Conservation (phyloP, 2,797 vertebrate species). For the Hypotaenidia philippensis region DNA sequence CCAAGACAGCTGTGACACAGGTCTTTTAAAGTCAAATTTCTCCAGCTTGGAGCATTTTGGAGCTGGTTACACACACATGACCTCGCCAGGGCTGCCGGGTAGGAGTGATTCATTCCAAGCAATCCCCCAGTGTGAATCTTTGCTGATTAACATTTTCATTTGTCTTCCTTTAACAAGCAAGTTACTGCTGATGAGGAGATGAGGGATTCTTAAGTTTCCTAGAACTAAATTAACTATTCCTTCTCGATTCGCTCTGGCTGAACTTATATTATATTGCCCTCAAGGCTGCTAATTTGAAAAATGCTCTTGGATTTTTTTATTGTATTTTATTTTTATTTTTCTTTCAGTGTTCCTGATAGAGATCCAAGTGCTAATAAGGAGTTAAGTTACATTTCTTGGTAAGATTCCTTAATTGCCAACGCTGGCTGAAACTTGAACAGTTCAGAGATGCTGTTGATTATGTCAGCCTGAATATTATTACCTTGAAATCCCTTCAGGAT, state of each 20-base stretch:
- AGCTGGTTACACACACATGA: not conserved
- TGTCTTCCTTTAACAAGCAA: slow-evolving; percentile 71
- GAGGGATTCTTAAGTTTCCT: slow-evolving; percentile 72
- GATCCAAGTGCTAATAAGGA: slow-evolving; percentile 62
- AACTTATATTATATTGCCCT: not conserved
- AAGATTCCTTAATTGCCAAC: slow-evolving; percentile 32
- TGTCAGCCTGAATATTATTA: slow-evolving; percentile 32
- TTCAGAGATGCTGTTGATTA: slow-evolving; percentile 60
- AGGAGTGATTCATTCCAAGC: slow-evolving; percentile 56
- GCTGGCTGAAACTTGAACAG: slow-evolving; percentile 33
- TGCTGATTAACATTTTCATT: slow-evolving; percentile 70
- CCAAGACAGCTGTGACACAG: not conserved
- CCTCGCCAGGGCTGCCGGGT: slow-evolving; percentile 14
- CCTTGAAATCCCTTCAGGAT: slow-evolving; percentile 14
- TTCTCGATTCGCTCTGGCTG: not conserved
- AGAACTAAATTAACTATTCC: slow-evolving; percentile 40
- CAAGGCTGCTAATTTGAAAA: slow-evolving; percentile 71
- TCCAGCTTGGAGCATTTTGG: not conserved
- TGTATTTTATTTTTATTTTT: not conserved
- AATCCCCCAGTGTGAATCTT: slow-evolving; percentile 66
- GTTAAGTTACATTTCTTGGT: slow-evolving; percentile 53
- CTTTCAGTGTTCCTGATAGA: not conserved
- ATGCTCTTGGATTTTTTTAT: slow-evolving; percentile 8
- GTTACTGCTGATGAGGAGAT: slow-evolving; percentile 65
- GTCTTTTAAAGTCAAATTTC: not conserved